Conservation (phyloP, 2,113 vertebrate genomes). For the Tenebrosternarchus preto region DNA sequence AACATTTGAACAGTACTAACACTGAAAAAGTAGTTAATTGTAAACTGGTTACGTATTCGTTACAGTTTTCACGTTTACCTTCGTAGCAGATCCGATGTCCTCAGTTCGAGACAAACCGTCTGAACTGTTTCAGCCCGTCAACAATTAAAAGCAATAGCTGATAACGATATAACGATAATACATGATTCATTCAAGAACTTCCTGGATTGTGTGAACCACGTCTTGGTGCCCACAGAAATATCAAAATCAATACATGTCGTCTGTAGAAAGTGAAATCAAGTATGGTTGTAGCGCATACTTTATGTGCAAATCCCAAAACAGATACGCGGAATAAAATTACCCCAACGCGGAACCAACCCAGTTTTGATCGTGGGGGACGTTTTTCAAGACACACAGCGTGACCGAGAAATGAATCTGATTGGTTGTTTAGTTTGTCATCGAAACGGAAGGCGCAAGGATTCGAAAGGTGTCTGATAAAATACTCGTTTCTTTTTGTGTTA, state of each 20-base stretch:
- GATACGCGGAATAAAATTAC: not conserved
- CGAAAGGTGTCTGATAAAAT: too few species aligned
- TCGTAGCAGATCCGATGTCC: not conserved
- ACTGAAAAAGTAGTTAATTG: too few species aligned
- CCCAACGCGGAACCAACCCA: not conserved
- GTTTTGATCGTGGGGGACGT: not conserved
- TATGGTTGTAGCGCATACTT: too few species aligned
- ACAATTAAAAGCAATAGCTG: not conserved
- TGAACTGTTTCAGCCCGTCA: not conserved
- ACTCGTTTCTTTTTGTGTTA: too few species aligned
- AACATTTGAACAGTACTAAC: too few species aligned
- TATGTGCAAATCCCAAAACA: too few species aligned
- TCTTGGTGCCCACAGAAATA: not conserved
- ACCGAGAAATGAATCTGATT: constrained; percentile 12
- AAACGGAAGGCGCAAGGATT: constrained; percentile 12
- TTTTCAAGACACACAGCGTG: not conserved
- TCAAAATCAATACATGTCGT: not conserved
- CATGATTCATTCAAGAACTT: constrained; percentile 12
- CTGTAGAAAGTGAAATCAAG: too few species aligned
- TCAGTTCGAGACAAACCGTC: not conserved
- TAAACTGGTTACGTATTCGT: not conserved
- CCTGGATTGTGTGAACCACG: constrained; percentile 24
- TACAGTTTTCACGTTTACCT: constrained; percentile 1
- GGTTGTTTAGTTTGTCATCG: not conserved
- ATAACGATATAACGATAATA: not conserved